phyloP scores from a whole-genome alignment of 2,888 invertebrate genomes.

The Parelbella ahira region DNA sequence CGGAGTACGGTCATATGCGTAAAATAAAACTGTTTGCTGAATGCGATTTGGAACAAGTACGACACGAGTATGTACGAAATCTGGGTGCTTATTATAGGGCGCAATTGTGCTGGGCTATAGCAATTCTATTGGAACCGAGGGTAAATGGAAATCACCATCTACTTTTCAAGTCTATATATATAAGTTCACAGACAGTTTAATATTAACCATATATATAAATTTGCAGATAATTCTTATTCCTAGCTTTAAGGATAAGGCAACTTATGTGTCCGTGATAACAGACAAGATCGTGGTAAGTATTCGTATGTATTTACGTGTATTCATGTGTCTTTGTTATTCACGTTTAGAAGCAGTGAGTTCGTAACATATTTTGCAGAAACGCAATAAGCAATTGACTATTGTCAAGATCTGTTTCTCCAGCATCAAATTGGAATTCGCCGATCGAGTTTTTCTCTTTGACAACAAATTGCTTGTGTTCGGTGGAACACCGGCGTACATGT shows the following conservation, averaged over 20 bases:
- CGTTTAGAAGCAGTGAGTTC: too few species aligned
- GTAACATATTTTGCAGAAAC: constrained; percentile 56
- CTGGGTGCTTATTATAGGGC: constrained; percentile 54
- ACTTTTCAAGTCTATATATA: too few species aligned
- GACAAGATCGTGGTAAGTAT: constrained; percentile 64
- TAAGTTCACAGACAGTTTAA: too few species aligned
- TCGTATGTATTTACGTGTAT: not conserved
- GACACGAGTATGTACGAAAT: constrained; percentile 38
- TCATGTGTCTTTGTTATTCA: too few species aligned
- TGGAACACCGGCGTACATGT: constrained; percentile 67
- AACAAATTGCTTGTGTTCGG: constrained; percentile 53
- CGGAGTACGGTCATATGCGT: constrained; percentile 47
- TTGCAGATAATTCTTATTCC: constrained; percentile 58
- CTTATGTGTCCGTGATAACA: constrained; percentile 46
- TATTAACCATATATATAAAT: too few species aligned
- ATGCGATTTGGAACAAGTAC: constrained; percentile 46
- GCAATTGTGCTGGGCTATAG: constrained; percentile 70
- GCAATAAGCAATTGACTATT: constrained; percentile 49
- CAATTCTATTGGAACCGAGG: constrained; percentile 57
- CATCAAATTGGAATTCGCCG: constrained; percentile 50
- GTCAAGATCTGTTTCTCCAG: constrained; percentile 45
- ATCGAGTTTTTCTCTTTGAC: constrained; percentile 60
- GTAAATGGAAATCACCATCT: constrained; percentile 38
- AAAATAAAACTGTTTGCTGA: constrained; percentile 40
- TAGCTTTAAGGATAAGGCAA: constrained; percentile 35